Evolutionary conservation across 1,140 invertebrate species (phyloP), one percentile per base, ranked within the genome.

Genomic region (Drosophila elegans): DNA sequence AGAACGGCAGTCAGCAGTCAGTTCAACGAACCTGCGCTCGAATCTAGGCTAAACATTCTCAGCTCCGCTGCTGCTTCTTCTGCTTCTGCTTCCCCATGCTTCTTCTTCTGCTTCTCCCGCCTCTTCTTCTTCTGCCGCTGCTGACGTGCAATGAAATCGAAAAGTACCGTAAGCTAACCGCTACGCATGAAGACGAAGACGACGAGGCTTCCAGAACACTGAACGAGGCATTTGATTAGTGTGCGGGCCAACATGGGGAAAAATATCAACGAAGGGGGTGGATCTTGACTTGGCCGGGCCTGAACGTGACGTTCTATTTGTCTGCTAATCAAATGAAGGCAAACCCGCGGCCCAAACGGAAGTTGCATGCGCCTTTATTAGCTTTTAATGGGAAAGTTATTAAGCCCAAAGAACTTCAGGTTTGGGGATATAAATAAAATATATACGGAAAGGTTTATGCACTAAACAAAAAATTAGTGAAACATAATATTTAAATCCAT

Each of bases 11-110:
- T 27, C 49, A 49, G 57, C 56, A 57, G 67, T 67, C 77, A 85
- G 91, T 92, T 92, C 91, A 92, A 88, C 91, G 91, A 92, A 91
- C 91, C 83, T 81, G 82, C 89, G 79, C 89, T 89, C 74, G 84
- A 92, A 92, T 92, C 91, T 92, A 92, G 91, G 91, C 91, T 92
- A 92, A 92, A 92, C 91, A 91, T 90, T 92, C 83, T 89, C 80
- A 57, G 86, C 83, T 86, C 73, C 54, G 52, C 61, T 66, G 72
- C 60, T 64, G 66, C 39, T 53, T 32, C 67, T 71, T 5, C 39
- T 38, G 3, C 67, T 71, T 5, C 39, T 38, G 3, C 45, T 45
- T 39, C 64, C 34, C 7, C 54, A 21, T 44, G 13, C 9, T 45
- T n/a, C 54, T 13, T 13, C 4, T n/a, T 7, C 49, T n/a, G 25